Conservation (phyloP, 2,888 invertebrate species). For the Eristalis pertinax region DNA sequence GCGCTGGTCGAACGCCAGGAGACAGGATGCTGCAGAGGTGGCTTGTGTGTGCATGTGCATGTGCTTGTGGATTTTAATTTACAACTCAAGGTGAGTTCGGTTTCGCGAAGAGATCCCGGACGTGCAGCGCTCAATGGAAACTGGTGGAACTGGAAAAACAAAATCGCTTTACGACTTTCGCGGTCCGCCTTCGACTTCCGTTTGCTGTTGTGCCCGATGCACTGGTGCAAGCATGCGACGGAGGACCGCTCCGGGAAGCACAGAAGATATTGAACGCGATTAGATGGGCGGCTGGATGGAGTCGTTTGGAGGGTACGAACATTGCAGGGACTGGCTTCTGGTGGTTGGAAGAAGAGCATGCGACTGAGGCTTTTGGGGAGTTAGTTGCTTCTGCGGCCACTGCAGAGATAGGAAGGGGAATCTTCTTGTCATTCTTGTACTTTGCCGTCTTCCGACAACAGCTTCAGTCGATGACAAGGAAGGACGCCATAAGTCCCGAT, state of each 20-base stretch:
- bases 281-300: background rate
- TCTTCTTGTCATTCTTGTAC: too few relatives aligned
- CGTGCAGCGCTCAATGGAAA: slow-evolving; percentile 48
- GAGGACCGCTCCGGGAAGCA: background rate
- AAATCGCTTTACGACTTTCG: slow-evolving; percentile 73
- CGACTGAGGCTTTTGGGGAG: too few relatives aligned
- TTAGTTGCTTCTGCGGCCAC: too few relatives aligned
- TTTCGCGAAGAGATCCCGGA: slow-evolving; percentile 9
- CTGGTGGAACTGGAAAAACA: slow-evolving; percentile 58
- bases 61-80: slow-evolving; percentile 50
- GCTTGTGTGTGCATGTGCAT: background rate
- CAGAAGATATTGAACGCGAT: background rate
- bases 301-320: background rate
- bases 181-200: slow-evolving; percentile 79
- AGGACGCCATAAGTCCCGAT: too few relatives aligned
- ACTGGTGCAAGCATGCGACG: background rate
- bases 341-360: too few relatives aligned
- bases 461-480: too few relatives aligned
- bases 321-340: too few relatives aligned
- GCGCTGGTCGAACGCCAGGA: background rate
- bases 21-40: slow-evolving; percentile 41
- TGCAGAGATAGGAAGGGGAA: too few relatives aligned
- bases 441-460: too few relatives aligned
- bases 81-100: slow-evolving; percentile 46
- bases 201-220: slow-evolving; percentile 72